A percentile compares a stretch with the other conserved stretches of the same genome.
phyloP scores from a whole-genome alignment of 2,113 vertebrate genomes.

The Calyptommatus sinebrachiatus region DNA sequence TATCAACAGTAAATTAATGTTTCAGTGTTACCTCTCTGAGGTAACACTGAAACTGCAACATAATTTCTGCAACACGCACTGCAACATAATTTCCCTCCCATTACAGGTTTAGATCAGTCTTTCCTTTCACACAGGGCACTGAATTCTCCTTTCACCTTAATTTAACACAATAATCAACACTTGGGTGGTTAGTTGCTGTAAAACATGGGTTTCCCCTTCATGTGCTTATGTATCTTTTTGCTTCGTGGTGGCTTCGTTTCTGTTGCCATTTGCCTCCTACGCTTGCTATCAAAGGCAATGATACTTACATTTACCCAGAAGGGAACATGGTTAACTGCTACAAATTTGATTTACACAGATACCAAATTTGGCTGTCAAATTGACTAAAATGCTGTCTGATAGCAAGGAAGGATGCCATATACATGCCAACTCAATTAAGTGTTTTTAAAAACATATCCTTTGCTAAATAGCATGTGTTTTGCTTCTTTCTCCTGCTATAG shows the following conservation, averaged over 20 bases:
- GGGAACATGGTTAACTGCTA: slow-evolving; percentile 38
- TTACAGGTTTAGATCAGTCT: background rate
- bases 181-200: background rate
- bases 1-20: background rate
- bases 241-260: background rate
- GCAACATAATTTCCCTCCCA: background rate
- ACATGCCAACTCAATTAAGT: slow-evolving; percentile 4
- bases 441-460: background rate
- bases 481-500: background rate
- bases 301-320: slow-evolving; percentile 25
- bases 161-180: too few relatives aligned
- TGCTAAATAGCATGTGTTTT: background rate
- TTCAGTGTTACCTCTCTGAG: background rate
- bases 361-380: slow-evolving; percentile 18
- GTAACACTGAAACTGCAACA: too few relatives aligned
- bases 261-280: background rate
- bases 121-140: background rate
- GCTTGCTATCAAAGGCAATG: background rate
- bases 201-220: background rate
- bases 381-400: slow-evolving; percentile 9
- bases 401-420: slow-evolving; percentile 24
- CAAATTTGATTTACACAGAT: slow-evolving; percentile 2
- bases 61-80: background rate
- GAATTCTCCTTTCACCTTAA: too few relatives aligned
- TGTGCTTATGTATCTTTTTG: background rate